Evolutionary conservation across 1,140 invertebrate genomes (phyloP), one percentile per base, ranked within the genome.

Genomic region (Nebria ingens): DNA sequence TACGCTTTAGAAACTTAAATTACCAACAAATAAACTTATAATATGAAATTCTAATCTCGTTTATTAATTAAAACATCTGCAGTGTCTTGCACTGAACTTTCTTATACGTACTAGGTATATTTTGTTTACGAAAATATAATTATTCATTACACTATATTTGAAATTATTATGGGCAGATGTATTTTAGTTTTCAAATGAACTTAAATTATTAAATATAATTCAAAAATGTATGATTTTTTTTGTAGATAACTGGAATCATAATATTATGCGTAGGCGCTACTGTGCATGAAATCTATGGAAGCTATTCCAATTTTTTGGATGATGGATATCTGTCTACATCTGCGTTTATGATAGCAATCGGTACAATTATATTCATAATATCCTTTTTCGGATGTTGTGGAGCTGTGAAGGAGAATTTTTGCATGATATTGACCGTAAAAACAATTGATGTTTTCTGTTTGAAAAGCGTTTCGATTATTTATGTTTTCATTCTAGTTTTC

Each of bases 321-420:
- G 63, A 73, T 56, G 68, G 77, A 70, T 81, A 88, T 63, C 84
- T 83, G 59, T 83, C 85, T 0, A 80, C 79, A 12, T 84, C 88
- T 12, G 79, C 89, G 49, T 74, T 92, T 21, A 78, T 92, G 59
- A 89, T 91, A 62, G 78, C 87, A 58, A 81, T 90, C 17, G 89
- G 88, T 13, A 69, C 82, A 9, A 79, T 89, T 50, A 84, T 91
- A 60, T 87, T 90, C 65, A 73, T 90, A 38, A 85, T 90, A 11
- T 85, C 88, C 21, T 90, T 91, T 75, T 85, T 92, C 58, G 90
- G 90, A 58, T 93, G 89, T 72, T 92, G 88, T 59, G 90, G 90
- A 17, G 89, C 89, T 15, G 72, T 89, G 1, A 87, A 87, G 64
- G 88, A 92, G 70, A 89, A 85, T 66, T 82, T 85, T 59, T 91